These are phyloP conservation scores for Phragmatobia fuliginosa DNA, from an alignment of 2,888 invertebrate genomes.

Conservation along the genomic window DNA sequence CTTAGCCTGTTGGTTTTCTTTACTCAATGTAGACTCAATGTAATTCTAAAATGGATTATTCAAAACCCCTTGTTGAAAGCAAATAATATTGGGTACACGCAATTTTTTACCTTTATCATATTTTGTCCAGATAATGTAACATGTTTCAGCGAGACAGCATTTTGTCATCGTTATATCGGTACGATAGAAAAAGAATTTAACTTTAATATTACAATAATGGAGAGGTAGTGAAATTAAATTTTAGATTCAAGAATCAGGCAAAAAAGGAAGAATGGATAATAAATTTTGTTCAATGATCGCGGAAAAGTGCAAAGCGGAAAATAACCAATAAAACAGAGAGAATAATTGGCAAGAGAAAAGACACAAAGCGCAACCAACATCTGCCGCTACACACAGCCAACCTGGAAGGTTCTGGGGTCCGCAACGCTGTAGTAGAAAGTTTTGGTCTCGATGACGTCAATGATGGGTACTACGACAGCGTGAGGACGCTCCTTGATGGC, in stretches of 20 bases:
- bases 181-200: not conserved
- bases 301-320: not conserved
- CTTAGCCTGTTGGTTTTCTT: not conserved
- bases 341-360: not conserved
- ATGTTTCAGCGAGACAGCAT: no score
- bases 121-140: no score
- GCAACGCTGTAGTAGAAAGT: slow-evolving; percentile 91
- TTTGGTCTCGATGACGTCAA: slow-evolving; percentile 96
- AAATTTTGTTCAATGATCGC: not conserved
- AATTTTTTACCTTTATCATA: no score
- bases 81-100: not conserved
- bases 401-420: slow-evolving; percentile 82
- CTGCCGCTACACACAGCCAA: slow-evolving; percentile 44
- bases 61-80: not conserved
- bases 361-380: slow-evolving; percentile 8
- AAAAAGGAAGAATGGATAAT: not conserved
- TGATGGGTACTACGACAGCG: slow-evolving; percentile 96
- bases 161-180: not conserved
- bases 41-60: not conserved
- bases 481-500: slow-evolving; percentile 91
- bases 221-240: not conserved
- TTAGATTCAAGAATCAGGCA: not conserved
- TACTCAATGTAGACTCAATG: no score
- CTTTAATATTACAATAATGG: not conserved
- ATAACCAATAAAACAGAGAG: not conserved